Percentiles rank a stretch among this genome's conserved stretches.
These are phyloP conservation scores for Brachionus calyciflorus DNA, from an alignment of 1,140 invertebrate genomes.

Conservation along the genomic window DNA sequence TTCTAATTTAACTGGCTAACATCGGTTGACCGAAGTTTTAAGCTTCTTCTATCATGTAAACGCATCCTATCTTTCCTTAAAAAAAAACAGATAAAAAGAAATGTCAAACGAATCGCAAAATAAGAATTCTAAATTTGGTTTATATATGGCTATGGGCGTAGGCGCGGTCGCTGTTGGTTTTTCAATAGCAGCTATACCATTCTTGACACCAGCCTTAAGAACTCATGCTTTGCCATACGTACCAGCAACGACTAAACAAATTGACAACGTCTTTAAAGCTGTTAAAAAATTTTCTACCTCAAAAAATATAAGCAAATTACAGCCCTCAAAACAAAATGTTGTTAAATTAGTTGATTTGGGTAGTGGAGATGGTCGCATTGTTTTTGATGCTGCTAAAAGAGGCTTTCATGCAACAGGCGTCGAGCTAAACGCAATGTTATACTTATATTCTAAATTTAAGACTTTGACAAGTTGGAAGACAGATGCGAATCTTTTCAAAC, in stretches of 20 bases:
- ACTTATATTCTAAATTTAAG: conserved; percentile 35
- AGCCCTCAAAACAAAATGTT: background rate
- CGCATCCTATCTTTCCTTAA: background rate
- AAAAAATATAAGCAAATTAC: background rate
- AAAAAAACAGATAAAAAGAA: background rate
- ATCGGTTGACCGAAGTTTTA: conserved; percentile 32
- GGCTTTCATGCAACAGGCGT: conserved; percentile 37
- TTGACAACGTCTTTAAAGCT: conserved; percentile 32
- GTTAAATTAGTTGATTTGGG: conserved; percentile 44
- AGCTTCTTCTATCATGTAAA: too few species aligned
- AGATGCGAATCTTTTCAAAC: background rate
- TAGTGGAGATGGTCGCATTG: conserved; percentile 47
- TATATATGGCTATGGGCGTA: conserved; percentile 13
- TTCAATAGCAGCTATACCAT: conserved; percentile 43
- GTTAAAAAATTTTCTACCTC: background rate
- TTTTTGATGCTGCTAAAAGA: conserved; percentile 31
- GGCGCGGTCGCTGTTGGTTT: conserved; percentile 36
- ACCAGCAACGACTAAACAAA: conserved; percentile 40
- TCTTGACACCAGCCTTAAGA: conserved; percentile 44
- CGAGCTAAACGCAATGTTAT: conserved; percentile 32
- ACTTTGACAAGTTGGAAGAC: background rate
- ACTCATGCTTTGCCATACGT: conserved; percentile 40
- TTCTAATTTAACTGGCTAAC: conserved; percentile 14
- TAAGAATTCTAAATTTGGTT: background rate
- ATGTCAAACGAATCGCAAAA: background rate